Evolutionary conservation across 2,113 vertebrate genomes (phyloP), one percentile per base, ranked within the genome.

Genomic region (Chitala chitala): DNA sequence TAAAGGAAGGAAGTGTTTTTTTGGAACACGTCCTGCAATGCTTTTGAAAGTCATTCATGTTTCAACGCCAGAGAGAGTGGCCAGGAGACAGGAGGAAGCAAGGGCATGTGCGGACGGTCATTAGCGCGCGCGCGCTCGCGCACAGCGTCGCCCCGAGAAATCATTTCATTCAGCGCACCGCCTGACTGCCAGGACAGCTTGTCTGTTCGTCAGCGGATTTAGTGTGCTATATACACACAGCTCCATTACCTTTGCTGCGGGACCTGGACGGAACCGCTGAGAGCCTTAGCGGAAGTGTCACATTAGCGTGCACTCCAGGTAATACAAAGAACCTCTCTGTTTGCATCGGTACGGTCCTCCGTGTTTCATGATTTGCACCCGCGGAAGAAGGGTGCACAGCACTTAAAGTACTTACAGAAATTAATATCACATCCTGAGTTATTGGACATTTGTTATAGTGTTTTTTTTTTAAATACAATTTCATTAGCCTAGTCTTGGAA

Each of bases 401-500:
- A 86, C 86, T 85, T 86, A 85, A 89, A 89, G 83, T 86, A 85
- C 80, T 85, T 87, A 78, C 78, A 79, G 81, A 84, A 81, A 84
- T 83, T 79, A 75, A 77, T 69, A 82, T 82, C 81, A 75, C 69
- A 77, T 82, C 84, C 82, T 87, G 83, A 90, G 88, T 89, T 81
- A 89, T 88, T 84, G 81, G 85, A 81, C 80, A 82, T 86, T 88
- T 87, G 77, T 85, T 86, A 87, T 86, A 90, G 87, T 88, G 38
- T 84, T 89, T 86, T 89, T 85, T 89, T n/a, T n/a, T n/a, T n/a
- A n/a, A n/a, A 83, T 82, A 81, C 79, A 78, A 83, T 89, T 86
- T 89, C 89, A 88, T 91, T 85, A 87, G 79, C 76, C 81, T 83
- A 81, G 88, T 89, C 76, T 82, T 81, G 86, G 88, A 86, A 90